Evolutionary conservation across 2,797 vertebrate genomes (phyloP).

Genomic region (Knipowitschia caucasica): DNA sequence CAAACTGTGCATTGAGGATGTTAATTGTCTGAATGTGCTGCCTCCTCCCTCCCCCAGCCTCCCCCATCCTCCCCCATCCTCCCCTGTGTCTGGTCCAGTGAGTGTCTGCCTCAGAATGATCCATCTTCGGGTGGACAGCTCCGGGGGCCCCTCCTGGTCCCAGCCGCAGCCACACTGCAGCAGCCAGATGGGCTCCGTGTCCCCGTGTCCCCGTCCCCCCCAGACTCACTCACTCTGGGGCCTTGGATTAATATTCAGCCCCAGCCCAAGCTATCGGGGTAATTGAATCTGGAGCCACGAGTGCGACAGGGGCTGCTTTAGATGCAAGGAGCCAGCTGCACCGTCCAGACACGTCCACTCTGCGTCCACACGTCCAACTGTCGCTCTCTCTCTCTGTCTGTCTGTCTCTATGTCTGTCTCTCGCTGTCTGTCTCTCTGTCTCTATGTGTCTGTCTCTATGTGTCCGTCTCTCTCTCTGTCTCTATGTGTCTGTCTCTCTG

Average conservation of each 20-base stretch:
- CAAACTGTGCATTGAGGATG: conserved; percentile 2
- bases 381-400: no score
- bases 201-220: conserved; percentile 66
- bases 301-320: conserved; percentile 71
- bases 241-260: conserved; percentile 77
- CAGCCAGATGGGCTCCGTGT: conserved; percentile 69
- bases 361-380: no score
- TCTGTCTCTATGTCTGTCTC: no score
- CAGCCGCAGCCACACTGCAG: conserved; percentile 41
- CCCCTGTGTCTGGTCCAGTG: conserved; percentile 22
- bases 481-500: no score
- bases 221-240: conserved; percentile 77
- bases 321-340: conserved; percentile 68
- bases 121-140: conserved; percentile 61
- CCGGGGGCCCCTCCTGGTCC: conserved; percentile 38
- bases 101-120: conserved; percentile 60
- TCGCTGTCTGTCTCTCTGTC: no score
- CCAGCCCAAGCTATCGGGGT: conserved; percentile 72
- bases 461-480: no score
- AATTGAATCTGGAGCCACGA: conserved; percentile 74
- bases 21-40: conserved; percentile 15
- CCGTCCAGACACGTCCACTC: conserved; percentile 50
- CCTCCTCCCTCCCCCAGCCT: conserved; percentile 4
- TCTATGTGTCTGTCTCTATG: no score
- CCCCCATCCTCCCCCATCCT: not conserved